phyloP scores from a whole-genome alignment of 2,888 invertebrate genomes.

The Synergus gifuensis region DNA sequence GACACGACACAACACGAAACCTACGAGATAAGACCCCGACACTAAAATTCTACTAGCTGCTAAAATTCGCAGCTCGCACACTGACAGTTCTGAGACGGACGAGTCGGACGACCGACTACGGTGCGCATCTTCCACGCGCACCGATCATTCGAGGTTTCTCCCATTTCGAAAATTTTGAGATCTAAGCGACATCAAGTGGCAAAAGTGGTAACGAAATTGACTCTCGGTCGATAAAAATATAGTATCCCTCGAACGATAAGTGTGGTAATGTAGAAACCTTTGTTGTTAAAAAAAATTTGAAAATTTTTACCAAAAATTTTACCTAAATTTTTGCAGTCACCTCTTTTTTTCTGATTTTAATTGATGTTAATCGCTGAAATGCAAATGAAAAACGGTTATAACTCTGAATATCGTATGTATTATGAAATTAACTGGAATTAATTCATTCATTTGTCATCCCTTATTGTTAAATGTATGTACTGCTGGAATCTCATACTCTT shows the following conservation, averaged over 20 bases:
- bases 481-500: too few relatives aligned
- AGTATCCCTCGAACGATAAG: too few relatives aligned
- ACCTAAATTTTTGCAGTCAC: too few relatives aligned
- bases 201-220: too few relatives aligned
- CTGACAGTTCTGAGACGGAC: slow-evolving; percentile 68
- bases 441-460: background rate
- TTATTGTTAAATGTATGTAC: too few relatives aligned
- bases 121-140: slow-evolving; percentile 72
- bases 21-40: slow-evolving; percentile 71
- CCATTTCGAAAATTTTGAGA: background rate
- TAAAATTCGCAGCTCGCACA: slow-evolving; percentile 71
- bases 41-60: slow-evolving; percentile 74
- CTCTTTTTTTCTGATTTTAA: background rate
- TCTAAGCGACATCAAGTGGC: too few relatives aligned
- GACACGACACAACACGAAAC: slow-evolving; percentile 61
- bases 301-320: too few relatives aligned
- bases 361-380: background rate
- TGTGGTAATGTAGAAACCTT: too few relatives aligned
- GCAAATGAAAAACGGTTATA: background rate
- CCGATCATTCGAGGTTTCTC: slow-evolving; percentile 71
- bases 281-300: too few relatives aligned
- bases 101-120: slow-evolving; percentile 59
- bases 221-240: too few relatives aligned
- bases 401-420: background rate
- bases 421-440: background rate